Evolutionary conservation across 2,888 invertebrate genomes (phyloP), one percentile per base, ranked within the genome.

Genomic region (Lysandra coridon): DNA sequence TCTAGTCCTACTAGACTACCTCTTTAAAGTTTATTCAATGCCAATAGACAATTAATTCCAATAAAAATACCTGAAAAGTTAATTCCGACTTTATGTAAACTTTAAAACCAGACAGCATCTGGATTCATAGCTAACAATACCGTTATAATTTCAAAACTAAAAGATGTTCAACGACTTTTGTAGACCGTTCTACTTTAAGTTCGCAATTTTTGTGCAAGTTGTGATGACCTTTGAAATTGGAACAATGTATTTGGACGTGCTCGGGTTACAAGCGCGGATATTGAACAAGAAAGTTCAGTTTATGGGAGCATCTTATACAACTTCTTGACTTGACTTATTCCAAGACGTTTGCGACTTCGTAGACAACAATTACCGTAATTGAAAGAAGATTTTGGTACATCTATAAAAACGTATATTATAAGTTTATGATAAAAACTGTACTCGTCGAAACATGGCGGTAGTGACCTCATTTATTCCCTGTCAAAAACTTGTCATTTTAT

Each of bases 181-280:
- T 33, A 33, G 69, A 69, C 33, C 33, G 14, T 53, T 69, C 69
- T 5, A 37, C 14, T 69, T 33, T 1, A 69, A 37, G 33, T 69
- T 69, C 69, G 33, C 33, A 69, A 69, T 37, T 5, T 33, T 69
- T 37, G 12, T 37, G 69, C 69, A 69, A 69, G 69, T 69, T 69
- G 14, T 69, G 69, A 37, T 69, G 69, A 69, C 69, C 37, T 69
- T 69, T 69, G 69, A 69, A 37, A 69, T 69, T 37, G 69, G 69
- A 37, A 69, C 69, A 69, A 69, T 33, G 69, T 69, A 14, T 10
- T 33, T 17, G 37, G 14, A 33, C 33, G 69, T 69, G 69, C 23
- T 69, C 69, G 69, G 69, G 69, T 17, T 37, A 69, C 69, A 37
- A 69, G 69, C 64, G 30, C 69, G 33, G 14, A 69, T 69, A 69